Evolutionary conservation across 2,888 invertebrate species (phyloP).

Genomic region (Drosophila austrosaltans): DNA sequence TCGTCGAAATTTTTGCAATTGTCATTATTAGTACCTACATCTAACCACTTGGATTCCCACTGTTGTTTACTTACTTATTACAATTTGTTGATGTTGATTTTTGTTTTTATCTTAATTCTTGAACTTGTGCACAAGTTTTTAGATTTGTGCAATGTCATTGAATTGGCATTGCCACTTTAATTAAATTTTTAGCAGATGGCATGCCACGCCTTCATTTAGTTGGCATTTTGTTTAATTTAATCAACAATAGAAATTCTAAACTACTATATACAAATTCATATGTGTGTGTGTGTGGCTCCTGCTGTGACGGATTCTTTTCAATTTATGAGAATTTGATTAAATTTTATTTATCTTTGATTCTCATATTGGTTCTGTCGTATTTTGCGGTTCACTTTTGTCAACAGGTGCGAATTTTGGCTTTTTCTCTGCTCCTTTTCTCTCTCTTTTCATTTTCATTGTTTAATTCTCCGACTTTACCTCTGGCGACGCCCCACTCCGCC

Average conservation of each 20-base stretch:
- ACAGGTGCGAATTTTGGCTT: conserved; percentile 61
- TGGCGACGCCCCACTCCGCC: neutral
- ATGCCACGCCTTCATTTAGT: neutral
- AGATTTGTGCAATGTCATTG: conserved; percentile 50
- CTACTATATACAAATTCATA: neutral
- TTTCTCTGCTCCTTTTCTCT: neutral
- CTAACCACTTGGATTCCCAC: neutral
- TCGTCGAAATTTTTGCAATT: conserved; percentile 39
- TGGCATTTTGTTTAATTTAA: conserved; percentile 1
- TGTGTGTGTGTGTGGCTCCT: neutral
- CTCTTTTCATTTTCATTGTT: neutral
- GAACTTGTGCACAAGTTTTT: conserved; percentile 42
- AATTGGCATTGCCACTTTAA: conserved; percentile 32
- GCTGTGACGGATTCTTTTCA: conserved; percentile 8
- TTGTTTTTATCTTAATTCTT: neutral
- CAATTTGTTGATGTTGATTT: too few relatives aligned
- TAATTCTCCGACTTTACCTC: too few relatives aligned
- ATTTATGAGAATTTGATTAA: conserved; percentile 57
- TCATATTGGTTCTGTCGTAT: conserved; percentile 20
- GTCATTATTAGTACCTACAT: conserved; percentile 41
- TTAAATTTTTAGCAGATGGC: conserved; percentile 25
- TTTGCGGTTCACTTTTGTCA: conserved; percentile 45
- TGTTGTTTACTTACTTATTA: neutral
- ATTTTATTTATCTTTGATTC: conserved; percentile 51
- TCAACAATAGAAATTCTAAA: neutral